Evolutionary conservation across 2,797 vertebrate genomes (phyloP).

Genomic region (Halcyon smyrnensis): DNA sequence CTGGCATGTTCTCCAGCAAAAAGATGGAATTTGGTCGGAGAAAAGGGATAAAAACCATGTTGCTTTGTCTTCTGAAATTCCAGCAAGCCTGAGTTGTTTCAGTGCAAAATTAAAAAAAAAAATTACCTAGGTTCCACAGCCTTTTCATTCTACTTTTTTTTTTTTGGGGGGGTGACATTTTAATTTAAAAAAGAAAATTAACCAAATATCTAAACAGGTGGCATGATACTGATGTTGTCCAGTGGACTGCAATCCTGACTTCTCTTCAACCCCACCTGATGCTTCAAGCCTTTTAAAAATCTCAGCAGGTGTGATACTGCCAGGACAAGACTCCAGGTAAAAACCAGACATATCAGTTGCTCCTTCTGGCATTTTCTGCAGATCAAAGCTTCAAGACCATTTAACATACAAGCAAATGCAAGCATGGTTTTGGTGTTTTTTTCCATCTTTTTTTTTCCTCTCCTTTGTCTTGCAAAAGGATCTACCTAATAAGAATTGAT

Average conservation of each 20-base stretch:
- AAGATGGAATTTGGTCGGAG: background rate
- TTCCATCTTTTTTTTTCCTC: background rate
- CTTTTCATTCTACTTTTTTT: background rate
- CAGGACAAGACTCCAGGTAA: background rate
- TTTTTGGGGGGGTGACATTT: background rate
- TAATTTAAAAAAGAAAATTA: background rate
- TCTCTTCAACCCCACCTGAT: background rate
- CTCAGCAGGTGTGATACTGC: background rate
- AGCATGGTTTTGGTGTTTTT: rapidly evolving
- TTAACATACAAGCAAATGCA: background rate
- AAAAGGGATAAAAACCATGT: background rate
- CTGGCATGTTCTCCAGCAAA: background rate
- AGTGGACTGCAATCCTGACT: background rate
- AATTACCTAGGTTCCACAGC: background rate
- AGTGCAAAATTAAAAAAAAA: background rate
- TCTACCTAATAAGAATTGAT: background rate
- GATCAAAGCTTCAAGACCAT: background rate
- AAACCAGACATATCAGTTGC: background rate
- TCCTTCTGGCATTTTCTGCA: background rate
- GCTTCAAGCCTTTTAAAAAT: background rate
- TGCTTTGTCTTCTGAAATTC: background rate
- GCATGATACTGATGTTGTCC: background rate
- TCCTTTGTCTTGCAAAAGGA: background rate
- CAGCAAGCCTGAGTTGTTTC: background rate
- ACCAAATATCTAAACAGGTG: background rate